These are phyloP conservation scores for Tinamus guttatus DNA, from an alignment of 2,113 vertebrate species.

Conservation along the genomic window DNA sequence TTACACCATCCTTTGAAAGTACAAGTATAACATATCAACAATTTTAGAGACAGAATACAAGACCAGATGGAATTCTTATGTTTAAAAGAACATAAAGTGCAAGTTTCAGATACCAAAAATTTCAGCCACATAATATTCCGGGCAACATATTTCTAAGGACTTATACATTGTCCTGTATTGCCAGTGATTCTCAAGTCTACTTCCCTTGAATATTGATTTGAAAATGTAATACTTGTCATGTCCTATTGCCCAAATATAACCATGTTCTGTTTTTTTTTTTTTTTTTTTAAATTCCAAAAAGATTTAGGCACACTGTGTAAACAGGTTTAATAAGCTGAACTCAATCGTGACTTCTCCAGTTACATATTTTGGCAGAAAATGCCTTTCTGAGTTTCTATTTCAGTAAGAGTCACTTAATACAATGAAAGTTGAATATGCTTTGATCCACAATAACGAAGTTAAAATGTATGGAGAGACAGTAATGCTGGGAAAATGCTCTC, in stretches of 20 bases:
- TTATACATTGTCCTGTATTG: background rate
- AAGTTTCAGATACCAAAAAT: background rate
- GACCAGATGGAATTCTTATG: slow-evolving; percentile 24
- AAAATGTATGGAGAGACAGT: slow-evolving; percentile 63
- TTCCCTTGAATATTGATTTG: background rate
- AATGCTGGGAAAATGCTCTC: slow-evolving; percentile 67
- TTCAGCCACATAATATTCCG: background rate
- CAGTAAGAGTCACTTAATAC: slow-evolving; percentile 62
- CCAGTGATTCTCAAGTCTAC: background rate
- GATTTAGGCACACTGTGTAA: slow-evolving; percentile 59
- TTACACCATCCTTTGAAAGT: slow-evolving; percentile 21
- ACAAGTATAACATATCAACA: background rate
- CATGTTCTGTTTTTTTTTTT: background rate
- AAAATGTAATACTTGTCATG: slow-evolving; percentile 22
- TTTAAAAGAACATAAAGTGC: background rate
- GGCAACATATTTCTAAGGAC: background rate
- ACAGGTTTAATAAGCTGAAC: slow-evolving; percentile 73
- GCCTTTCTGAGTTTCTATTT: slow-evolving; percentile 64
- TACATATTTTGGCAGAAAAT: slow-evolving; percentile 71
- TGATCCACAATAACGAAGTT: slow-evolving; percentile 64
- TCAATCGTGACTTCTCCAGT: slow-evolving; percentile 66
- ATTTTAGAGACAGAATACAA: background rate
- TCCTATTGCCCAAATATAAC: background rate
- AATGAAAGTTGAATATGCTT: slow-evolving; percentile 55
- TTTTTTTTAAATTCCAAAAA: slow-evolving; percentile 44